A percentile compares a stretch with the other conserved stretches of the same genome.
phyloP scores from a whole-genome alignment of 2,797 vertebrate genomes.

The Malacoraja senta region DNA sequence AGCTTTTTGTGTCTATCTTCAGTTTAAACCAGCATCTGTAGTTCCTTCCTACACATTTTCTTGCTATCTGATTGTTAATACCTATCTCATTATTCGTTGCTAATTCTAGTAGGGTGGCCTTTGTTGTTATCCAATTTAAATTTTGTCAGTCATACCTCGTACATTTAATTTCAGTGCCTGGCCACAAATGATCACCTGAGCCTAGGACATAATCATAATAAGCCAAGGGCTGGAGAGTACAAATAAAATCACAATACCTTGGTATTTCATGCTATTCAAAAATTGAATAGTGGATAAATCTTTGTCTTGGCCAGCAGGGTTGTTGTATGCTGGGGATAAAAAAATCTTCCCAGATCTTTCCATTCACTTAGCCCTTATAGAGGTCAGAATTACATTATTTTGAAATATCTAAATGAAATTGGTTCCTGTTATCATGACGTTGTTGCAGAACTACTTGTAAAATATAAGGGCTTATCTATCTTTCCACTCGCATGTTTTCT shows the following conservation, averaged over 20 bases:
- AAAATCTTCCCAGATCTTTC: not conserved
- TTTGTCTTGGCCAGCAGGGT: not conserved
- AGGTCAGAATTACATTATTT: not conserved
- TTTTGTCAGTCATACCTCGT: not conserved
- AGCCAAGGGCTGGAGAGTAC: not conserved
- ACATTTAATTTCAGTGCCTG: not conserved
- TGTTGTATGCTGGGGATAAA: not conserved
- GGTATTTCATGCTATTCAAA: not conserved
- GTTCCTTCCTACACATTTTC: not conserved
- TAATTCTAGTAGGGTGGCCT: not conserved
- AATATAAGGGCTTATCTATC: not conserved
- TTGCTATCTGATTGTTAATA: not conserved
- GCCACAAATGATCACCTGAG: not conserved
- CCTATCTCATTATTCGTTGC: not conserved
- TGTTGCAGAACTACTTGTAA: not conserved
- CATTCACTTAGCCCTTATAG: not conserved
- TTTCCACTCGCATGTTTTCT: not conserved
- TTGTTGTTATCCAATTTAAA: not conserved
- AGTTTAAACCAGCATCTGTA: no score
- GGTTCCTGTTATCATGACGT: not conserved
- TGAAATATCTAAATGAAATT: not conserved
- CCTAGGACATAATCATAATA: not conserved
- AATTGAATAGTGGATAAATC: not conserved
- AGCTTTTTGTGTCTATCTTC: no score
- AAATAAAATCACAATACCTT: not conserved